Evolutionary conservation across 2,113 vertebrate genomes (phyloP).

Genomic region (Empidonax traillii): DNA sequence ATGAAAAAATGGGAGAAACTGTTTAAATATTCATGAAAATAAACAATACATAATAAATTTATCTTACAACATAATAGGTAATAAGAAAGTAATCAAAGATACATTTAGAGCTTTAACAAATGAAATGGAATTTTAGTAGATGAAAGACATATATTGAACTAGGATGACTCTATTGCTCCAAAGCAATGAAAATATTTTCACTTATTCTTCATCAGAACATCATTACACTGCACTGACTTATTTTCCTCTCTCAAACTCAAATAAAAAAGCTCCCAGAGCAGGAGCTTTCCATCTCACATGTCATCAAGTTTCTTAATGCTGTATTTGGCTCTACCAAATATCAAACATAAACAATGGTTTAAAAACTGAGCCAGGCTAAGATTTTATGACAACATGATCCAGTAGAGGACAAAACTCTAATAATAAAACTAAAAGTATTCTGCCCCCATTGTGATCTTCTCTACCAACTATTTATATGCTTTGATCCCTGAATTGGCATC

Average conservation of each 20-base stretch:
- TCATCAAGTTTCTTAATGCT: conserved; percentile 14
- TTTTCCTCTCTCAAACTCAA: conserved; percentile 23
- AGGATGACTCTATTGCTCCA: not conserved
- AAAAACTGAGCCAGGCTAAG: not conserved
- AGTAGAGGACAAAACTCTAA: not conserved
- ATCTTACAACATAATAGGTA: conserved; percentile 36
- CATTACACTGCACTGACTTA: conserved; percentile 11
- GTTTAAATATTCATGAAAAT: conserved; percentile 63
- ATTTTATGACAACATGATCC: not conserved
- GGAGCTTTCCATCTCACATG: not conserved
- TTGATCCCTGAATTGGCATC: not conserved
- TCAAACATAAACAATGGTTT: not conserved
- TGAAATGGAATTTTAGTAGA: conserved; percentile 41
- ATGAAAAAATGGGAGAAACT: conserved; percentile 44
- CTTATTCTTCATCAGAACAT: conserved; percentile 5
- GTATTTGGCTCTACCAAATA: conserved; percentile 13
- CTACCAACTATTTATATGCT: not conserved
- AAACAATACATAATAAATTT: conserved; percentile 56
- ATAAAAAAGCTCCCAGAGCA: not conserved
- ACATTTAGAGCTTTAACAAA: conserved; percentile 46
- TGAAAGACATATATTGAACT: conserved; percentile 36
- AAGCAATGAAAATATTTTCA: conserved; percentile 31
- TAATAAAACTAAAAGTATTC: not conserved
- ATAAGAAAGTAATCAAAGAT: conserved; percentile 42
- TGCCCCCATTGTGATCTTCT: not conserved